Conservation (phyloP, 2,113 vertebrate genomes). For the Bubo scandiacus region DNA sequence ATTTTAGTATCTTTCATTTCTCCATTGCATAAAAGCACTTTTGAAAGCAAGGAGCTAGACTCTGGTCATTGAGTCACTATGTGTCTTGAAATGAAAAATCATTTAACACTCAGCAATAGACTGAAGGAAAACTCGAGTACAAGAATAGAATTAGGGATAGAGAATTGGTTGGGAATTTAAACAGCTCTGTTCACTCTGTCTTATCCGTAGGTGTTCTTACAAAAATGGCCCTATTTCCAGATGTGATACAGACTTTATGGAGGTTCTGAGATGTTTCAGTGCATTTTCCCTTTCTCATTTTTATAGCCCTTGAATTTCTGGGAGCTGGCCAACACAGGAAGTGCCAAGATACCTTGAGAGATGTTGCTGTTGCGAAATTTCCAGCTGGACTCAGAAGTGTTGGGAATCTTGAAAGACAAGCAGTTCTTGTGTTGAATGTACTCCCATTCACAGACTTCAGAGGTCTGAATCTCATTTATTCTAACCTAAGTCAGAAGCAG, state of each 20-base stretch:
- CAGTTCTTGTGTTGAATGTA: not conserved
- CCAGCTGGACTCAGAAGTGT: not conserved
- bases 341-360: not conserved
- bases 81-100: conserved; percentile 23
- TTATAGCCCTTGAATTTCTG: not conserved
- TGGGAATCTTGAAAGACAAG: not conserved
- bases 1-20: conserved; percentile 16
- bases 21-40: not conserved
- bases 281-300: not conserved
- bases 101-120: conserved; percentile 26
- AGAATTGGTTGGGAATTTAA: not conserved
- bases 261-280: not conserved
- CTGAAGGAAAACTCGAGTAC: not conserved
- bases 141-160: not conserved
- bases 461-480: not conserved
- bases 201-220: not conserved
- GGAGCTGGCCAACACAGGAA: not conserved
- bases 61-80: not conserved
- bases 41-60: not conserved
- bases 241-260: not conserved
- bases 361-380: not conserved
- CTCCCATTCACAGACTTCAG: not conserved
- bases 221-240: not conserved
- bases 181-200: not conserved
- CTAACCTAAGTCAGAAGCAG: not conserved